Conservation (phyloP, 2,797 vertebrate genomes). For the Manis pentadactyla region DNA sequence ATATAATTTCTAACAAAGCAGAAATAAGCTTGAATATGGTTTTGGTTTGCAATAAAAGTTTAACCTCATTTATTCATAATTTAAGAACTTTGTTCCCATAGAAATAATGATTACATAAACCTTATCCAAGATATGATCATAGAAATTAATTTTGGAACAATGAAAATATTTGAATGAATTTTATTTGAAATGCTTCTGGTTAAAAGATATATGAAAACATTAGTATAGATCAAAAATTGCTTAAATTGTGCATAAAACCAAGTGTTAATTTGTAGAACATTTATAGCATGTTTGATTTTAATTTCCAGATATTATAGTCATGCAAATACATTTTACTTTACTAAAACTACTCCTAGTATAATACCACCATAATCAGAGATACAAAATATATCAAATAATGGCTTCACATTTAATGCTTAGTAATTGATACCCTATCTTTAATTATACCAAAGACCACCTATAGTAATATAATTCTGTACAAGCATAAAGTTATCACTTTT, state of each 20-base stretch:
- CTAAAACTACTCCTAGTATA: background rate
- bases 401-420: background rate
- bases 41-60: background rate
- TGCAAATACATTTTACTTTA: constrained; percentile 9
- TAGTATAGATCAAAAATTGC: constrained; percentile 76
- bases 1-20: background rate
- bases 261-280: constrained; percentile 78
- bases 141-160: constrained; percentile 61
- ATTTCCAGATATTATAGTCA: constrained; percentile 23
- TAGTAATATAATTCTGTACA: background rate
- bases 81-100: background rate
- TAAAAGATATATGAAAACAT: constrained; percentile 76
- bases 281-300: constrained; percentile 77
- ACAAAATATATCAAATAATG: background rate
- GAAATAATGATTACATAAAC: constrained; percentile 25
- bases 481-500: background rate
- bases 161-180: constrained; percentile 65
- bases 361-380: background rate
- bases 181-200: constrained; percentile 66
- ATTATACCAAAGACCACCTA: background rate
- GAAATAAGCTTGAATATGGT: background rate
- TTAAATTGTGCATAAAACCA: constrained; percentile 77
- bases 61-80: background rate
- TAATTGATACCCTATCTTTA: background rate
- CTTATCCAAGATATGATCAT: background rate